Conservation (phyloP, 2,888 invertebrate species). For the Synanthedon myopaeformis region DNA sequence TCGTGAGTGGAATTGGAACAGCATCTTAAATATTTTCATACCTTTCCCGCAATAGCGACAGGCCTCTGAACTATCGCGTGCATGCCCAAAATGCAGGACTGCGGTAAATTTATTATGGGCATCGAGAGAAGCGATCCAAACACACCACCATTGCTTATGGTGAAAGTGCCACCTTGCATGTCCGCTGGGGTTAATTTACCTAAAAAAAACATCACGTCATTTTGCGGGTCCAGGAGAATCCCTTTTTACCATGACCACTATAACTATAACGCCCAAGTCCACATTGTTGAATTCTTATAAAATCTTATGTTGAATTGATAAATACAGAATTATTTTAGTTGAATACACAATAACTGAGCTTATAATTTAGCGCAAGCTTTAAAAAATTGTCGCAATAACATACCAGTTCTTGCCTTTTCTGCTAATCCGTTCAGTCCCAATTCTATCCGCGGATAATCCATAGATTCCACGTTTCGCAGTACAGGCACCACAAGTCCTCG, state of each 20-base stretch:
- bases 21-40: conserved; percentile 30
- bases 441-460: conserved; percentile 97
- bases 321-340: too few relatives aligned
- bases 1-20: too few relatives aligned
- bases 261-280: too few relatives aligned
- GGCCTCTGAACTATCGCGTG: conserved; percentile 95
- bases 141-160: conserved; percentile 98
- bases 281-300: too few relatives aligned
- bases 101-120: conserved; percentile 99
- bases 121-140: conserved; percentile 98
- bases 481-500: conserved; percentile 98
- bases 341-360: too few relatives aligned
- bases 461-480: conserved; percentile 90
- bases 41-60: conserved; percentile 93
- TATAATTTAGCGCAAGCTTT: too few relatives aligned
- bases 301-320: too few relatives aligned
- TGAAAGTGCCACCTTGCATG: conserved; percentile 99
- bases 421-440: conserved; percentile 85
- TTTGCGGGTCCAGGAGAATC: not conserved
- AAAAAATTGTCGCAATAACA: not conserved
- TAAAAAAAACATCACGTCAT: conserved; percentile 12
- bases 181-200: conserved; percentile 89
- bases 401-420: conserved; percentile 89
- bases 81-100: conserved; percentile 99
- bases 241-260: too few relatives aligned